These are phyloP conservation scores for Cataglyphis rosenhaueri DNA, from an alignment of 2,888 invertebrate genomes.

Conservation along the genomic window DNA sequence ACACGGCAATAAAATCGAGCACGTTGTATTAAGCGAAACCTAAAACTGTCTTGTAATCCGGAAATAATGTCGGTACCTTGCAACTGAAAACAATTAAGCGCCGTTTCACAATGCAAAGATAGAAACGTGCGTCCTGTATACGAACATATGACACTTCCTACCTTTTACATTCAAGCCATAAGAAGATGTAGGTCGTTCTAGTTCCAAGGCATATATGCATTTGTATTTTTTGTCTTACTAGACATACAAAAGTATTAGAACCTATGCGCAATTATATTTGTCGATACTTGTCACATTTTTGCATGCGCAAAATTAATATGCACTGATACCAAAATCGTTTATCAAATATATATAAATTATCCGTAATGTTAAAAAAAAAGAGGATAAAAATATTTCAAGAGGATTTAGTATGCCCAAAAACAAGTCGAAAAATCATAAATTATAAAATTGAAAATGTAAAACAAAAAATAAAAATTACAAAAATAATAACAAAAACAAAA, in stretches of 20 bases:
- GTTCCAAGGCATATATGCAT: constrained; percentile 30
- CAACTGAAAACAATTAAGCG: constrained; percentile 28
- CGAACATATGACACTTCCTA: constrained; percentile 33
- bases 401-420: too few relatives aligned
- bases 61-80: constrained; percentile 21
- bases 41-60: constrained; percentile 10
- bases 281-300: neutral
- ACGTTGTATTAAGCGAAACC: neutral
- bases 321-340: neutral
- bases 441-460: too few relatives aligned
- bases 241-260: constrained; percentile 19
- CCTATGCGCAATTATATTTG: constrained; percentile 1
- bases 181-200: constrained; percentile 36
- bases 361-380: too few relatives aligned
- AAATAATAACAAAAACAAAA: too few relatives aligned
- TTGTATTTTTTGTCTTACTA: constrained; percentile 27
- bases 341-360: neutral
- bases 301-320: neutral
- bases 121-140: constrained; percentile 8
- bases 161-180: constrained; percentile 18
- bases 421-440: too few relatives aligned
- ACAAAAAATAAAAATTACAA: too few relatives aligned
- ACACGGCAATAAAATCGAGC: constrained; percentile 15
- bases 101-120: neutral
- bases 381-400: too few relatives aligned